Evolutionary conservation across 1,140 invertebrate species (phyloP).

Genomic region (Tetramorium parvispinum): DNA sequence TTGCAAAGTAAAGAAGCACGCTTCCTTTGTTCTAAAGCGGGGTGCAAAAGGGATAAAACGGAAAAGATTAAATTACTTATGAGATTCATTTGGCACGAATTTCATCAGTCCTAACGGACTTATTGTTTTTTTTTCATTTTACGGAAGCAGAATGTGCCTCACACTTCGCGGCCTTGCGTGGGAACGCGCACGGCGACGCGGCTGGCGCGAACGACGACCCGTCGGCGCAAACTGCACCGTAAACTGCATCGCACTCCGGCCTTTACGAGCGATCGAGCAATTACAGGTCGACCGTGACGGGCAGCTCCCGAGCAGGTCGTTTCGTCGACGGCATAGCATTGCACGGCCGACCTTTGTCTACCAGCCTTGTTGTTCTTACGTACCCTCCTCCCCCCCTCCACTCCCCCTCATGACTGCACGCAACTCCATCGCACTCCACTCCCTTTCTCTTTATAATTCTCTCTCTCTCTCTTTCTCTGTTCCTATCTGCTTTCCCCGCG

Average conservation of each 20-base stretch:
- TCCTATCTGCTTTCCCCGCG: not conserved
- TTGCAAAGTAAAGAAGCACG: not conserved
- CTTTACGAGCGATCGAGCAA: slow-evolving; percentile 69
- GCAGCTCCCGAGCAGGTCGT: slow-evolving; percentile 48
- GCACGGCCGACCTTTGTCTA: slow-evolving; percentile 60
- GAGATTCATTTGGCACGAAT: not conserved
- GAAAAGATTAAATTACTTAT: not conserved
- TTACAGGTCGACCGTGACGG: slow-evolving; percentile 62
- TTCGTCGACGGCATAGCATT: not conserved
- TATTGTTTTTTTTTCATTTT: not conserved
- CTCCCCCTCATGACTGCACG: slow-evolving; percentile 30
- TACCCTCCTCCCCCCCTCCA: slow-evolving; percentile 21
- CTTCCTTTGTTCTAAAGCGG: not conserved
- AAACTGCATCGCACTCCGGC: slow-evolving; percentile 62
- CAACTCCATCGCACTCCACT: not conserved
- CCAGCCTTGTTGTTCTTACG: slow-evolving; percentile 72
- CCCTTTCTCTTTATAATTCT: not conserved
- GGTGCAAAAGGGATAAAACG: not conserved
- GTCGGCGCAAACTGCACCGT: slow-evolving; percentile 61
- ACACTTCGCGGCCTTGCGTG: slow-evolving; percentile 27
- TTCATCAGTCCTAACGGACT: not conserved
- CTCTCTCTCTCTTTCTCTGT: not conserved
- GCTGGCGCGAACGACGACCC: not conserved
- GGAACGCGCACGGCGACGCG: slow-evolving; percentile 27
- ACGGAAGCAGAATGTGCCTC: slow-evolving; percentile 9